These are phyloP conservation scores for Scomber japonicus DNA, from an alignment of 2,113 vertebrate species.

Conservation along the genomic window DNA sequence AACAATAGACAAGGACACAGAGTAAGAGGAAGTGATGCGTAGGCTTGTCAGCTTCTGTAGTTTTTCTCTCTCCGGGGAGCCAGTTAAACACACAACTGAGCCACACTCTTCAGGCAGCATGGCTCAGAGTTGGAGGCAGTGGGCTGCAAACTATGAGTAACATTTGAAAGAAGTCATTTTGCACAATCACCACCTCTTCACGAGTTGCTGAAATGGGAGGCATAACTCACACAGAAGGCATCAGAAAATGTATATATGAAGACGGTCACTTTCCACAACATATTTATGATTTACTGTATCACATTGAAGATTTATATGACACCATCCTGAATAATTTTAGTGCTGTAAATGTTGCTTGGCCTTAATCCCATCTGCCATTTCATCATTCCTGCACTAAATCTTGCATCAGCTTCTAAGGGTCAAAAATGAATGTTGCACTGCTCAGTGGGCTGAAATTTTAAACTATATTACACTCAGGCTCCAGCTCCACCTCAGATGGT, in stretches of 20 bases:
- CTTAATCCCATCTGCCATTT: neutral
- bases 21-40: conserved; percentile 71
- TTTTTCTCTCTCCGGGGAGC: conserved; percentile 64
- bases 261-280: conserved; percentile 7
- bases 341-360: conserved; percentile 1
- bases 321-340: neutral
- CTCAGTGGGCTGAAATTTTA: conserved; percentile 12
- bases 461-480: conserved; percentile 26
- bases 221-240: conserved; percentile 8
- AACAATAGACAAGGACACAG: conserved; percentile 70
- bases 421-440: conserved; percentile 8
- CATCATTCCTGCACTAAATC: conserved; percentile 14
- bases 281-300: conserved; percentile 1
- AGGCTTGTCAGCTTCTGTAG: conserved; percentile 72
- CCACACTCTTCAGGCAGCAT: conserved; percentile 46
- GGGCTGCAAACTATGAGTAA: conserved; percentile 62
- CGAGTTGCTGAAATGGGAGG: conserved; percentile 31
- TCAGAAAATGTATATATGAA: conserved; percentile 4
- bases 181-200: conserved; percentile 32
- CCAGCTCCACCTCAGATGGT: conserved; percentile 9
- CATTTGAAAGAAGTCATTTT: conserved; percentile 64
- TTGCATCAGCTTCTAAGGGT: conserved; percentile 22
- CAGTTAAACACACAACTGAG: conserved; percentile 75
- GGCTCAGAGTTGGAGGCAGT: conserved; percentile 54
- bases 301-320: neutral